Evolutionary conservation across 2,113 vertebrate species (phyloP).

Genomic region (Artemisiospiza belli): DNA sequence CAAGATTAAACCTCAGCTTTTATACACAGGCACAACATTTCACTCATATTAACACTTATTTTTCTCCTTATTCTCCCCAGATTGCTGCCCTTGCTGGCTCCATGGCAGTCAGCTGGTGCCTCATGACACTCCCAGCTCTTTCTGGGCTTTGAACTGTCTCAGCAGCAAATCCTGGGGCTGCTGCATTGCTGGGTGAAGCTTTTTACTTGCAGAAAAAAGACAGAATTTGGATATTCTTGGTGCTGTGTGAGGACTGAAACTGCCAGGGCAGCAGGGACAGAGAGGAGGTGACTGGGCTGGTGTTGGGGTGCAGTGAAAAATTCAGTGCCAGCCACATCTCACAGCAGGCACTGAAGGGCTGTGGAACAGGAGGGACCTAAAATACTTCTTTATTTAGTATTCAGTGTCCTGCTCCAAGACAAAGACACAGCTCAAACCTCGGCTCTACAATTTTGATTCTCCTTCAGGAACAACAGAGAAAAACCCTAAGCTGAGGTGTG

Average conservation of each 20-base stretch:
- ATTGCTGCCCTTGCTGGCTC: background rate
- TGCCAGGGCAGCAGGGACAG: background rate
- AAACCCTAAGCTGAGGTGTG: background rate
- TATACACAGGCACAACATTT: background rate
- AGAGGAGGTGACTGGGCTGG: background rate
- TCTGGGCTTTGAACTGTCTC: background rate
- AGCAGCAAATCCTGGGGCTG: background rate
- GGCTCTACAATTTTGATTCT: background rate
- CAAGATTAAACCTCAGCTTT: background rate
- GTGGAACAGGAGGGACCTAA: accelerated
- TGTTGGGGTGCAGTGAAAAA: accelerated
- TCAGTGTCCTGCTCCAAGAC: background rate
- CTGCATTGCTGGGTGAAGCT: background rate
- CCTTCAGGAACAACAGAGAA: background rate
- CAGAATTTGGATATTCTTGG: background rate
- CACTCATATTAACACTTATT: background rate
- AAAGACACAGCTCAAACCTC: background rate
- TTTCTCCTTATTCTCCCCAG: background rate
- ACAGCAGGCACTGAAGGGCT: accelerated
- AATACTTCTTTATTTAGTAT: too few species aligned
- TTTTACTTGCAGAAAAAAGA: background rate
- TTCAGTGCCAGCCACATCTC: background rate
- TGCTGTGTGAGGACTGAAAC: background rate
- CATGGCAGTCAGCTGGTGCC: background rate
- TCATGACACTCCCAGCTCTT: background rate